Percentiles rank a stretch among this genome's conserved stretches.
These are phyloP conservation scores for Chionomys nivalis DNA, from an alignment of 2,113 vertebrate species.

Conservation along the genomic window DNA sequence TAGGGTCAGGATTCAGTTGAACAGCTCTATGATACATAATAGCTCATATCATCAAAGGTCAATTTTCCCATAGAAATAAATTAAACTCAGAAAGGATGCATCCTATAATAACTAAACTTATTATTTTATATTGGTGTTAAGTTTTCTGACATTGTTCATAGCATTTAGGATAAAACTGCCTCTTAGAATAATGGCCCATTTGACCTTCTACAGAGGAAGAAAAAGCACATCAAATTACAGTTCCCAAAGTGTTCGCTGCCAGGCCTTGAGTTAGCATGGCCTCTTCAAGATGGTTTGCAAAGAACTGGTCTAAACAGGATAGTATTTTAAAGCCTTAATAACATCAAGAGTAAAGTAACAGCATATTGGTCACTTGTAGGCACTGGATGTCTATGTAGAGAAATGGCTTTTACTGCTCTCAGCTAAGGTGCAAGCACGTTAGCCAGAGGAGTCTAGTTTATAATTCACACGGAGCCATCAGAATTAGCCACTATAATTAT, in stretches of 20 bases:
- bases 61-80: constrained; percentile 28
- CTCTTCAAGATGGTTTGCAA: constrained; percentile 9
- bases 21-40: not conserved
- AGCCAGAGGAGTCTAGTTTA: not conserved
- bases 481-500: constrained; percentile 10
- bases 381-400: not conserved
- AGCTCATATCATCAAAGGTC: not conserved
- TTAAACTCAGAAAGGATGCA: not conserved
- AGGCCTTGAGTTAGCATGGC: constrained; percentile 2
- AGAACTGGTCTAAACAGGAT: constrained; percentile 8
- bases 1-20: constrained; percentile 4
- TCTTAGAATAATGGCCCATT: constrained; percentile 49
- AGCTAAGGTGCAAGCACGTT: not conserved
- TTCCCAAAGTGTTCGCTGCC: not conserved
- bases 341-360: constrained; percentile 21
- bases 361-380: not conserved
- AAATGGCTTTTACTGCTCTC: constrained; percentile 22
- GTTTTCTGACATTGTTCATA: constrained; percentile 44
- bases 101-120: not conserved
- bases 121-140: constrained; percentile 30
- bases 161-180: constrained; percentile 24
- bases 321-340: not conserved
- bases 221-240: constrained; percentile 27
- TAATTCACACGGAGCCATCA: not conserved
- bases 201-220: constrained; percentile 41